Base-by-base conservation (phyloP, 2,888 invertebrate genomes). In the Scrobipalpa costella region DNA sequence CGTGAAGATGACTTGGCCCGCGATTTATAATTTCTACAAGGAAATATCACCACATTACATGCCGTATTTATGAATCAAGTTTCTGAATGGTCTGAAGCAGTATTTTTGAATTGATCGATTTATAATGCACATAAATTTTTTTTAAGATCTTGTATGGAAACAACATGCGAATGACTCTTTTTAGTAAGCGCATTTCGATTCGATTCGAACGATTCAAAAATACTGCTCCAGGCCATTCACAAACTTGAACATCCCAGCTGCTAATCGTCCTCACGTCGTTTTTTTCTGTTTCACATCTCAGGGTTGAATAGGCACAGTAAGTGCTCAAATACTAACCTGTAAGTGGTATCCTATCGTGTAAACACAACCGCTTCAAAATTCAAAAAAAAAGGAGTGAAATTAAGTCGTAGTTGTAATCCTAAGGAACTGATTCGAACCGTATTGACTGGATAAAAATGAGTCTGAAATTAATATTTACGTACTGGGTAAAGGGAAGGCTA, bases 401-500 rank as follows among this genome's bases (percentile, higher is more conserved):
- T 40, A 44, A 55, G 33, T 27, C 44, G 11, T 44, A 63, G 7
- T 33, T 60, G 76, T 76, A 80, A 49, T 77, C 74, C 74, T 73
- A 77, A 77, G 73, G 81, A 82, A 86, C 82, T 84, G 82, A 84
- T 83, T 84, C 75, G 75, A 74, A 75, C 75, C 74, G 73, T 73
- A 72, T 78, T 75, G 84, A 83, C 82, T 84, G 81, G 79, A 78
- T 75, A 74, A 79, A n/a, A 79, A 49, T 34, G 83, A 86, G 86
- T 87, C 85, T 86, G 85, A 88, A 81, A 75, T 85, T 80, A 79
- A 79, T 77, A 66, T 64, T 70, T 69, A 68, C 62, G 66, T 69
- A 70, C 68, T 70, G 70, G 71, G 73, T 81, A 79, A 79, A 76
- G 71, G 71, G 73, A 82, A 82, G 84, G 84, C 82, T 85, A 82